Evolutionary conservation across 1,140 invertebrate species (phyloP).

Genomic region (Papilio polytes): DNA sequence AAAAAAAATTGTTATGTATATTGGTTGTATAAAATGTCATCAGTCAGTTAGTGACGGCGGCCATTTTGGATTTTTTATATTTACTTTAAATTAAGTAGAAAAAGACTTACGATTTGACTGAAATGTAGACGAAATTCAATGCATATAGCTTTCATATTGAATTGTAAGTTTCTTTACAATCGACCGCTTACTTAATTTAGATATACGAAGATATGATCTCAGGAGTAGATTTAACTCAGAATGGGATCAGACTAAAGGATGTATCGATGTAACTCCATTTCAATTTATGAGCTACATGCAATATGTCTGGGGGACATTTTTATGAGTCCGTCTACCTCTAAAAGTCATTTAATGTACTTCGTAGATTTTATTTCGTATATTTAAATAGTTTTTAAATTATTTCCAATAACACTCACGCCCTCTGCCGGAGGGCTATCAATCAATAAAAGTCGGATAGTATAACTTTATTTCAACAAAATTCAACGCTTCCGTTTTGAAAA

Average conservation of each 20-base stretch:
- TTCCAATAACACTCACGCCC: not conserved
- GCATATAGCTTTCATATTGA: not conserved
- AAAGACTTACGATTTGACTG: not conserved
- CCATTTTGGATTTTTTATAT: too few relatives aligned
- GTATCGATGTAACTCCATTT: constrained; percentile 47
- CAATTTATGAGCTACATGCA: constrained; percentile 51
- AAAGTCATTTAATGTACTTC: constrained; percentile 43
- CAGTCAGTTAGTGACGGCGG: too few relatives aligned
- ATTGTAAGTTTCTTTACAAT: not conserved
- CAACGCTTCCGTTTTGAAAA: constrained; percentile 18
- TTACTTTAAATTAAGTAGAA: too few relatives aligned
- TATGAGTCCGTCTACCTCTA: constrained; percentile 52
- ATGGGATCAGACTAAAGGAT: constrained; percentile 45
- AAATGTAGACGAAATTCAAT: not conserved
- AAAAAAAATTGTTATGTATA: too few relatives aligned
- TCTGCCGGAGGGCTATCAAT: constrained; percentile 10
- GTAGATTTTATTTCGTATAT: constrained; percentile 46
- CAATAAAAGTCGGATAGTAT: not conserved
- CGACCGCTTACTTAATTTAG: not conserved
- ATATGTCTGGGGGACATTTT: constrained; percentile 45
- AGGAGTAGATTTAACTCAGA: constrained; percentile 43
- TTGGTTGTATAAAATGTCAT: too few relatives aligned
- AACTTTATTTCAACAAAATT: constrained; percentile 6
- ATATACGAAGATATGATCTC: constrained; percentile 13
- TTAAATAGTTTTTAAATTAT: constrained; percentile 28